These are phyloP conservation scores for Sisyra nigra DNA, from an alignment of 2,888 invertebrate genomes.

Conservation along the genomic window DNA sequence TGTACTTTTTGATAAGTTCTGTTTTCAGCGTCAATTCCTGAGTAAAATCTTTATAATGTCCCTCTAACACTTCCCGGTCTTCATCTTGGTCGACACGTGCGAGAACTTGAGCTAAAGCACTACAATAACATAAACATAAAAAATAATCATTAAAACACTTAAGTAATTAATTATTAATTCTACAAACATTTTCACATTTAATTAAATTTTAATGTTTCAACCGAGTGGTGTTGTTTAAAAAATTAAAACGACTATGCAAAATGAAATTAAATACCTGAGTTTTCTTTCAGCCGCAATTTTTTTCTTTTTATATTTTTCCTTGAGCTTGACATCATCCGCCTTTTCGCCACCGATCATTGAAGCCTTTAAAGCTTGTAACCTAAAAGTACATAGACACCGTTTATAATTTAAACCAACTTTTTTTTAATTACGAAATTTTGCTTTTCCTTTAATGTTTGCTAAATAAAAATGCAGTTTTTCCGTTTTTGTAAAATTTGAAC, in stretches of 20 bases:
- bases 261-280: constrained; percentile 19
- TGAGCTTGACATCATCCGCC: constrained; percentile 51
- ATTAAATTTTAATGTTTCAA: too few relatives aligned
- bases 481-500: too few relatives aligned
- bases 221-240: too few relatives aligned
- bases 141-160: not conserved
- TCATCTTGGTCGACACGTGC: constrained; percentile 47
- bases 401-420: too few relatives aligned
- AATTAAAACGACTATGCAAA: too few relatives aligned
- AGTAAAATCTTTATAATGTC: constrained; percentile 62
- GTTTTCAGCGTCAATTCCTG: constrained; percentile 60
- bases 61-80: constrained; percentile 49
- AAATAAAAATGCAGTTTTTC: too few relatives aligned
- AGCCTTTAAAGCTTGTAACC: constrained; percentile 46
- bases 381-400: too few relatives aligned
- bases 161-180: not conserved
- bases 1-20: constrained; percentile 44
- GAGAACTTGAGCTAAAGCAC: constrained; percentile 38
- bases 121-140: too few relatives aligned
- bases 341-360: constrained; percentile 69
- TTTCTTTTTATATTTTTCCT: constrained; percentile 47
- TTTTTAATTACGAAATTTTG: too few relatives aligned
- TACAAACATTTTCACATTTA: too few relatives aligned
- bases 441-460: too few relatives aligned
- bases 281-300: constrained; percentile 53